phyloP scores from a whole-genome alignment of 2,888 invertebrate species.

The Rhopalosiphum nymphaeae region DNA sequence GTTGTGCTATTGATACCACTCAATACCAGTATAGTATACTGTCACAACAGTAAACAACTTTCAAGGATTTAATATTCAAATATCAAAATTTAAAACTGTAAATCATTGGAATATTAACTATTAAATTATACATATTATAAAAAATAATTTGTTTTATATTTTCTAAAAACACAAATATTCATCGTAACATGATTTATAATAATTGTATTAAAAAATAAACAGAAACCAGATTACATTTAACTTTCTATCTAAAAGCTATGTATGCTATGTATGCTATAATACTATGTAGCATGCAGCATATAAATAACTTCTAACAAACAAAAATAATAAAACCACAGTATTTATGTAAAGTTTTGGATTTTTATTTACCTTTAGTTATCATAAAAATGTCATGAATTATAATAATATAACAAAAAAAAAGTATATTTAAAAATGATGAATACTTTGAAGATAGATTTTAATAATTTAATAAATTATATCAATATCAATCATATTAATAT shows the following conservation, averaged over 20 bases:
- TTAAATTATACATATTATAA: neutral
- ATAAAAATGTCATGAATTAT: neutral
- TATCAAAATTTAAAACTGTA: neutral
- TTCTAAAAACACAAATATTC: neutral
- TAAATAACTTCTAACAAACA: neutral
- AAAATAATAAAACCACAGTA: neutral
- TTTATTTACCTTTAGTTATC: neutral
- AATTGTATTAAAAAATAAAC: neutral
- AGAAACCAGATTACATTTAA: neutral
- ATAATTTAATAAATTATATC: neutral
- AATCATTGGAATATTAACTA: slow-evolving; percentile 1
- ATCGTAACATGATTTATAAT: neutral
- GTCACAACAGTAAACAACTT: neutral
- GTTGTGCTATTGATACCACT: neutral
- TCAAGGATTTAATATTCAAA: neutral
- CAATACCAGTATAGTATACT: no score
- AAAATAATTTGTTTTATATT: neutral
- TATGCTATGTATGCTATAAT: no score
- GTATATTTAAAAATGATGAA: neutral
- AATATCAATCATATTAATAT: neutral
- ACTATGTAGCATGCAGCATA: neutral
- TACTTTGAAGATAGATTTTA: neutral
- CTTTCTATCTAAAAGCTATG: neutral
- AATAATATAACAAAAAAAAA: neutral
- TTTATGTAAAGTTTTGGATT: neutral